These are phyloP conservation scores for Spongilla lacustris DNA, from an alignment of 37 sponge, comb jelly and placozoan genomes.

Conservation along the genomic window DNA sequence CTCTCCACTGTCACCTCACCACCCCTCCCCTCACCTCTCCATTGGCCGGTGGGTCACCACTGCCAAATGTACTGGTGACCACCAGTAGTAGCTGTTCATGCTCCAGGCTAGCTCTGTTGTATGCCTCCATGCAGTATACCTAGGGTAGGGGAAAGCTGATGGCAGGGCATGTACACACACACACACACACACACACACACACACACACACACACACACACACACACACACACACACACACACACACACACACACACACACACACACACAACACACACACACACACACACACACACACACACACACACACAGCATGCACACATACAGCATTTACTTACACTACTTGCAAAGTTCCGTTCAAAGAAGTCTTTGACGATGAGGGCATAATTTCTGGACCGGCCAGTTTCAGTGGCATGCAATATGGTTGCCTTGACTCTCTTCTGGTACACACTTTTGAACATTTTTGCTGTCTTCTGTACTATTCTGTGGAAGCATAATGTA, in stretches of 20 bases:
- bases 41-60: slow-evolving; percentile 89
- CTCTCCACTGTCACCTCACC: too few species aligned
- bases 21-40: slow-evolving; percentile 87
- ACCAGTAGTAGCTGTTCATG: slow-evolving; percentile 78
- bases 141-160: too few species aligned
- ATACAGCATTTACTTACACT: too few species aligned
- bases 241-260: too few species aligned
- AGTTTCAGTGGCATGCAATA: slow-evolving; percentile 93
- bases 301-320: too few species aligned
- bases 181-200: too few species aligned
- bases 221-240: too few species aligned
- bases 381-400: slow-evolving; percentile 85
- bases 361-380: slow-evolving; percentile 67
- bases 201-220: too few species aligned
- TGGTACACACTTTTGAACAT: slow-evolving; percentile 46
- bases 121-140: slow-evolving; percentile 83
- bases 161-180: too few species aligned
- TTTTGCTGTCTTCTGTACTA: slow-evolving; percentile 21
- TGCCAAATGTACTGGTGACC: slow-evolving; percentile 91
- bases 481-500: too few species aligned
- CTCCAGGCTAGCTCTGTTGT: slow-evolving; percentile 62
- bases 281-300: too few species aligned
- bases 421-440: slow-evolving; percentile 69
- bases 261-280: too few species aligned
- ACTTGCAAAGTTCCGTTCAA: slow-evolving; percentile 74